Conservation (phyloP, 2,113 vertebrate genomes). For the Scortum barcoo region DNA sequence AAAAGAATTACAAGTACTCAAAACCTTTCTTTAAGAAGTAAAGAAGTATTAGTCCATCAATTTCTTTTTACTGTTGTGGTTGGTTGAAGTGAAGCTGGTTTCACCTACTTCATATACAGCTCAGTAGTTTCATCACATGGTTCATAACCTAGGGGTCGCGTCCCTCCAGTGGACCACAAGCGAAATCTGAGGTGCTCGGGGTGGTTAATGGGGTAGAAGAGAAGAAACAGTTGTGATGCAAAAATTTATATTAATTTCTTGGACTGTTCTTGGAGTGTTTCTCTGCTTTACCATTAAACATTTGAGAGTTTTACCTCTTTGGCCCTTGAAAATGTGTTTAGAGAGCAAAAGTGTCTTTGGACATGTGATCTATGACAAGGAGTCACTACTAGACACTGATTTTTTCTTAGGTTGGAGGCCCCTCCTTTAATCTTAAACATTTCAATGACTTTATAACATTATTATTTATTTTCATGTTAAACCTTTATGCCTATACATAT, state of each 20-base stretch:
- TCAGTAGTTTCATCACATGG: background rate
- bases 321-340: background rate
- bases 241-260: background rate
- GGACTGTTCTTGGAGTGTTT: background rate
- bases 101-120: background rate
- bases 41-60: no score
- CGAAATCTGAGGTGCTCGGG: background rate
- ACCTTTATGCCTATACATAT: background rate
- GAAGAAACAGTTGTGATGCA: no score
- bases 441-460: background rate
- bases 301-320: background rate
- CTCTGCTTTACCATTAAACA: no score
- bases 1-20: background rate
- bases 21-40: background rate
- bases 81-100: background rate
- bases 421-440: background rate
- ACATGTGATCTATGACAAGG: background rate
- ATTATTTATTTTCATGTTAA: background rate
- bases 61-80: background rate
- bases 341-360: conserved; percentile 1
- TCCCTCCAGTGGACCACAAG: background rate
- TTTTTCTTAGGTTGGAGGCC: background rate
- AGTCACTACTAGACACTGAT: background rate
- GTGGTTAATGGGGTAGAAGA: no score
- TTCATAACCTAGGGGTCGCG: background rate